Evolutionary conservation across 2,888 invertebrate genomes (phyloP).

Genomic region (Phengaris alcon): DNA sequence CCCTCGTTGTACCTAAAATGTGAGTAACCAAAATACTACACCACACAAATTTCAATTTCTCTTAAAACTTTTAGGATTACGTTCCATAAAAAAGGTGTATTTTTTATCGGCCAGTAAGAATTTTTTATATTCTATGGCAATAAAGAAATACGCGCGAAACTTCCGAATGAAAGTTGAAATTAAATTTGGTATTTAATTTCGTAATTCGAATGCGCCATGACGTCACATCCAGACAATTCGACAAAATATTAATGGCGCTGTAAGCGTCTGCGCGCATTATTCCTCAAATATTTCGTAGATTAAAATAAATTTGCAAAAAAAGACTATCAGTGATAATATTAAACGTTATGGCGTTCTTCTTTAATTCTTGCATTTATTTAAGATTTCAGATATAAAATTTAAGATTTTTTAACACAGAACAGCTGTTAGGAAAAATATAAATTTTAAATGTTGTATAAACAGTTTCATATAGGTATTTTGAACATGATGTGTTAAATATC

Average conservation of each 20-base stretch:
- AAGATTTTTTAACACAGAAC: too few species aligned
- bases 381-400: too few species aligned
- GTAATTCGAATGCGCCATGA: slow-evolving; percentile 57
- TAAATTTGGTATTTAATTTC: slow-evolving; percentile 64
- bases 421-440: too few species aligned
- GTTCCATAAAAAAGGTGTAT: slow-evolving; percentile 21
- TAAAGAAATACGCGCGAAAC: background rate
- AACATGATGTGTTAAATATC: background rate
- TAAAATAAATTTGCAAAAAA: background rate
- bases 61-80: slow-evolving; percentile 10
- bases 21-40: background rate
- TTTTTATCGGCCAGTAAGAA: slow-evolving; percentile 7
- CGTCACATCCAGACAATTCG: slow-evolving; percentile 45
- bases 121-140: slow-evolving; percentile 17
- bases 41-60: slow-evolving; percentile 2
- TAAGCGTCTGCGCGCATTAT: slow-evolving; percentile 18
- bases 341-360: background rate
- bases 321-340: background rate
- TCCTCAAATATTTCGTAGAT: slow-evolving; percentile 24
- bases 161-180: slow-evolving; percentile 57
- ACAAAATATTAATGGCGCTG: slow-evolving; percentile 33
- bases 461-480: too few species aligned
- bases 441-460: too few species aligned
- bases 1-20: background rate
- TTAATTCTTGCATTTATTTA: too few species aligned